Evolutionary conservation across 2,888 invertebrate species (phyloP).

Genomic region (Torymus aiolomorphi): DNA sequence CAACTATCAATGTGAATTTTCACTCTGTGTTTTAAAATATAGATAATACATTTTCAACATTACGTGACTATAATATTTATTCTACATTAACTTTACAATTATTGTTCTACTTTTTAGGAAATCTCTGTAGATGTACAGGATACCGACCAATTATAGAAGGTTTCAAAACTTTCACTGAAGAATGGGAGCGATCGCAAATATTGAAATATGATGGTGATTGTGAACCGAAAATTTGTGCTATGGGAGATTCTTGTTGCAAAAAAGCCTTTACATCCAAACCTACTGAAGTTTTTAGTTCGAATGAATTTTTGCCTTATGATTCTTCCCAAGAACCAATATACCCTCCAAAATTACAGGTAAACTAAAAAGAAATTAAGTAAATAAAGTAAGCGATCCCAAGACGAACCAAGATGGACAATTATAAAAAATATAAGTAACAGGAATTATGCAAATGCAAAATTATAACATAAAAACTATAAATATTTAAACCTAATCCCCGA

Average conservation of each 20-base stretch:
- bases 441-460: too few relatives aligned
- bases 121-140: conserved; percentile 94
- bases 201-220: conserved; percentile 60
- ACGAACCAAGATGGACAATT: too few relatives aligned
- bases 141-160: conserved; percentile 96
- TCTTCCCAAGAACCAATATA: conserved; percentile 93
- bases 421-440: too few relatives aligned
- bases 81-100: neutral
- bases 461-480: too few relatives aligned
- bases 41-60: too few relatives aligned
- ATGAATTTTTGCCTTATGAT: conserved; percentile 84
- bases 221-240: conserved; percentile 75
- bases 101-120: conserved; percentile 74
- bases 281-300: conserved; percentile 78
- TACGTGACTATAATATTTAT: too few relatives aligned
- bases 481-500: too few relatives aligned
- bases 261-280: conserved; percentile 68
- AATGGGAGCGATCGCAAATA: conserved; percentile 79
- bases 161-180: conserved; percentile 89
- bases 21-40: too few relatives aligned
- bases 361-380: neutral
- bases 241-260: conserved; percentile 84
- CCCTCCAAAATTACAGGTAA: conserved; percentile 88
- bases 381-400: too few relatives aligned
- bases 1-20: too few relatives aligned